Evolutionary conservation across 1,140 invertebrate species (phyloP).

Genomic region (Pomacea maculata): DNA sequence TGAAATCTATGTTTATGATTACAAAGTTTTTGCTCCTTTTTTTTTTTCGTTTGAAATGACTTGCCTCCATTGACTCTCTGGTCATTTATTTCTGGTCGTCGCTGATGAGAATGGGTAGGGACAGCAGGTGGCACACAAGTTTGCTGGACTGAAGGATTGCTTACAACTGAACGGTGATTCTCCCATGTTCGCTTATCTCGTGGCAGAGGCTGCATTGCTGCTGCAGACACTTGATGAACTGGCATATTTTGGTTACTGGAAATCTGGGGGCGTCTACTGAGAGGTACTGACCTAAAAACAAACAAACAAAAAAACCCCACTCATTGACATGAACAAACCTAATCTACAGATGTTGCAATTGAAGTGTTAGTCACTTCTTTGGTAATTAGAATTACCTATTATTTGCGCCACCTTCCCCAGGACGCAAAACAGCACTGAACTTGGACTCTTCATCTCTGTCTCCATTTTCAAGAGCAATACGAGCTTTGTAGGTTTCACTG

Average conservation of each 20-base stretch:
- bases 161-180: too few relatives aligned
- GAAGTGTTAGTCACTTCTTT: not conserved
- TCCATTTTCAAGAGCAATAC: conserved; percentile 83
- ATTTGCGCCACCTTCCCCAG: not conserved
- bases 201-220: too few relatives aligned
- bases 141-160: too few relatives aligned
- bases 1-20: too few relatives aligned
- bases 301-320: not conserved
- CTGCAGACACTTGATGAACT: not conserved
- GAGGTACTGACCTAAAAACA: conserved; percentile 6
- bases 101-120: too few relatives aligned
- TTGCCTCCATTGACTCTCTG: not conserved
- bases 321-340: not conserved
- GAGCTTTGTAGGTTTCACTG: conserved; percentile 80
- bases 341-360: not conserved
- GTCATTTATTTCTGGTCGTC: not conserved
- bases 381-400: not conserved
- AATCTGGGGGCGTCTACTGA: not conserved
- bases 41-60: too few relatives aligned
- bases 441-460: conserved; percentile 78
- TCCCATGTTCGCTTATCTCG: too few relatives aligned
- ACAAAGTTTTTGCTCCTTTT: too few relatives aligned
- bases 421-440: conserved; percentile 69
- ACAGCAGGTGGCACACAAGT: too few relatives aligned
- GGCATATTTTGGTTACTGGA: not conserved